Percentiles rank a stretch among this genome's conserved stretches.
phyloP scores from a whole-genome alignment of 2,888 invertebrate genomes.

The Leuctra nigra region DNA sequence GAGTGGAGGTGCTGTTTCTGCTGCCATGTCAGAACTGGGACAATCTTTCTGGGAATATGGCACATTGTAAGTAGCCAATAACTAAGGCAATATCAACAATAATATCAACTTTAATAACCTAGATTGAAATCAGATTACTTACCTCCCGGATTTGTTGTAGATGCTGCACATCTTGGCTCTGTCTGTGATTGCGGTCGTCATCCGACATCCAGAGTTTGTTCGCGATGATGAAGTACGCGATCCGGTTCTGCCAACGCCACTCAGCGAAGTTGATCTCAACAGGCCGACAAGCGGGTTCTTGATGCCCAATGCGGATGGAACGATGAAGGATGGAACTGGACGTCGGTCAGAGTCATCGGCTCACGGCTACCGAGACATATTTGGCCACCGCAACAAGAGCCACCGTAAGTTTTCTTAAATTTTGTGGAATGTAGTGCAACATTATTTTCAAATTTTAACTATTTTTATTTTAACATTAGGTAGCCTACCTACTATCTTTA shows the following conservation, averaged over 20 bases:
- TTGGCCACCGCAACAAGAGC: constrained; percentile 57
- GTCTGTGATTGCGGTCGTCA: constrained; percentile 64
- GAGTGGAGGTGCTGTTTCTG: constrained; percentile 78
- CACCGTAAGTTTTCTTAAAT: constrained; percentile 67
- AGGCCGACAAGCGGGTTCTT: constrained; percentile 19
- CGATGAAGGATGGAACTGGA: constrained; percentile 17
- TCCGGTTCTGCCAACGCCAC: constrained; percentile 58
- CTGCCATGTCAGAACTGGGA: constrained; percentile 76
- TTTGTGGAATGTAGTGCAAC: no score
- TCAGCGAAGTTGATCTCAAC: constrained; percentile 57
- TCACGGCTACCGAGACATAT: constrained; percentile 29
- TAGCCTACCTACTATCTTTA: no score
- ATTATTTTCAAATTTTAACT: no score
- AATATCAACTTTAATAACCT: no score
- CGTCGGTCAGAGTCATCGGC: constrained; percentile 17
- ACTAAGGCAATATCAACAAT: no score
- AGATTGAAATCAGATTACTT: constrained; percentile 10
- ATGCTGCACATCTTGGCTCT: constrained; percentile 69
- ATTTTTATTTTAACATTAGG: no score
- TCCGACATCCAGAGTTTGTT: constrained; percentile 64
- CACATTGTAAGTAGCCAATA: constrained; percentile 66
- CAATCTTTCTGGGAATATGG: constrained; percentile 75
- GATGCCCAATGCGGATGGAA: constrained; percentile 20
- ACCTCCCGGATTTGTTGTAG: constrained; percentile 42
- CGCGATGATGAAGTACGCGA: constrained; percentile 31